phyloP scores from a whole-genome alignment of 2,113 vertebrate species.

The Saguinus midas region DNA sequence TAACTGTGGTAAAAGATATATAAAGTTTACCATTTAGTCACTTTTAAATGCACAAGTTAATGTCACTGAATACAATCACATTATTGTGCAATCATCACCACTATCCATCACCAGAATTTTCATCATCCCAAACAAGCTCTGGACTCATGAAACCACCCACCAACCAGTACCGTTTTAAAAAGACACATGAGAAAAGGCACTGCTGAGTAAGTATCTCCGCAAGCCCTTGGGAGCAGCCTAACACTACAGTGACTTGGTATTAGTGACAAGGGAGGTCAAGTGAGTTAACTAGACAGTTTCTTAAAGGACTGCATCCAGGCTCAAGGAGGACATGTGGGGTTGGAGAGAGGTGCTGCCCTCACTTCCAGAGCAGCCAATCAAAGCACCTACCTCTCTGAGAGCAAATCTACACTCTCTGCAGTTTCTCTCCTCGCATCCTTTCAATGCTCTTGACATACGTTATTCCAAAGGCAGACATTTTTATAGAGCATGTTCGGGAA shows the following conservation, averaged over 20 bases:
- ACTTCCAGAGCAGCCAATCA: neutral
- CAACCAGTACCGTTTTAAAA: neutral
- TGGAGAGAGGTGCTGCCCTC: rapidly evolving
- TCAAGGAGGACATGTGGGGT: neutral
- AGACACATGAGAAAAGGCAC: neutral
- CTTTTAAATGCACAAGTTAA: neutral
- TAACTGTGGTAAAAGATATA: neutral
- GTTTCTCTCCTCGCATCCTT: neutral
- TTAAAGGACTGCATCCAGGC: neutral
- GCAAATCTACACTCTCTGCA: rapidly evolving
- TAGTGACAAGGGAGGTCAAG: neutral
- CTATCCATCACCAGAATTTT: neutral
- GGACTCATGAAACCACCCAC: neutral
- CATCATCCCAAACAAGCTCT: neutral
- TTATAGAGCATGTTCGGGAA: neutral
- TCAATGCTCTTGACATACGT: neutral
- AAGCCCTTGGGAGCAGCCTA: neutral
- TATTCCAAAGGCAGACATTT: neutral
- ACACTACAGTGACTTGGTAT: neutral
- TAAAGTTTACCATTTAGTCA: neutral
- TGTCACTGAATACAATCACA: neutral
- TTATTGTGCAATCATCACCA: neutral
- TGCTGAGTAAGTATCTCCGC: rapidly evolving
- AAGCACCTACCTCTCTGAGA: neutral
- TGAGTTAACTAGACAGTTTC: neutral